A percentile compares a stretch with the other conserved stretches of the same genome.
phyloP scores from a whole-genome alignment of 2,797 vertebrate genomes.

The Pelochelys cantorii region DNA sequence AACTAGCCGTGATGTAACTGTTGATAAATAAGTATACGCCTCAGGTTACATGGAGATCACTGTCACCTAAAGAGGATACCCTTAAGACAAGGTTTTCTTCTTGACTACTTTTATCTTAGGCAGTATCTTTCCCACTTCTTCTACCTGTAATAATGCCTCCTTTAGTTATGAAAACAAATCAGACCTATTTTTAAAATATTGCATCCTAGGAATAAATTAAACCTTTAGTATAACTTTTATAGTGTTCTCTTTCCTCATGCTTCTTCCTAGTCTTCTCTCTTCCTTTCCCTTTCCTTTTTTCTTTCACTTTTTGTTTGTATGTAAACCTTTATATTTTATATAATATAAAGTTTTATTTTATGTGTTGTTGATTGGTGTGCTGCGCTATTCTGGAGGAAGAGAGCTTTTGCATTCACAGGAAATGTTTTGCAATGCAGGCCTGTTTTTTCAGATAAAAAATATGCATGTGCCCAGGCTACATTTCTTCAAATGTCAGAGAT shows the following conservation, averaged over 20 bases:
- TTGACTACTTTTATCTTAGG: slow-evolving; percentile 49
- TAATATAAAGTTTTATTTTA: slow-evolving; percentile 65
- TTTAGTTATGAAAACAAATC: background rate
- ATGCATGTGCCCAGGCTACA: background rate
- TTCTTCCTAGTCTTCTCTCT: slow-evolving; percentile 48
- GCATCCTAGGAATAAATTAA: slow-evolving; percentile 10
- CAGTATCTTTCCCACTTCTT: slow-evolving; percentile 43
- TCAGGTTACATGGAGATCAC: slow-evolving; percentile 75
- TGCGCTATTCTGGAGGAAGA: slow-evolving; percentile 60
- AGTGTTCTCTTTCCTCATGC: slow-evolving; percentile 41
- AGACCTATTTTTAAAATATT: slow-evolving; percentile 35
- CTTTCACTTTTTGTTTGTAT: slow-evolving; percentile 55
- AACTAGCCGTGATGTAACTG: slow-evolving; percentile 67
- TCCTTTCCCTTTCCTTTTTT: background rate
- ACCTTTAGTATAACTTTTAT: background rate
- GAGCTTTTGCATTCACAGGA: slow-evolving; percentile 46
- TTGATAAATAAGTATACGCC: slow-evolving; percentile 69
- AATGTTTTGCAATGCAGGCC: slow-evolving; percentile 50
- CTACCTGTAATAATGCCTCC: slow-evolving; percentile 16
- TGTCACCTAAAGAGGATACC: slow-evolving; percentile 42
- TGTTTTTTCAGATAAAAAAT: slow-evolving; percentile 27
- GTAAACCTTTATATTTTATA: slow-evolving; percentile 62
- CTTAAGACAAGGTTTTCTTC: slow-evolving; percentile 49
- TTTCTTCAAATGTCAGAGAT: background rate
- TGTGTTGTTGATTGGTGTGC: slow-evolving; percentile 67